phyloP scores from a whole-genome alignment of 2,797 vertebrate genomes.

The Coluber constrictor region DNA sequence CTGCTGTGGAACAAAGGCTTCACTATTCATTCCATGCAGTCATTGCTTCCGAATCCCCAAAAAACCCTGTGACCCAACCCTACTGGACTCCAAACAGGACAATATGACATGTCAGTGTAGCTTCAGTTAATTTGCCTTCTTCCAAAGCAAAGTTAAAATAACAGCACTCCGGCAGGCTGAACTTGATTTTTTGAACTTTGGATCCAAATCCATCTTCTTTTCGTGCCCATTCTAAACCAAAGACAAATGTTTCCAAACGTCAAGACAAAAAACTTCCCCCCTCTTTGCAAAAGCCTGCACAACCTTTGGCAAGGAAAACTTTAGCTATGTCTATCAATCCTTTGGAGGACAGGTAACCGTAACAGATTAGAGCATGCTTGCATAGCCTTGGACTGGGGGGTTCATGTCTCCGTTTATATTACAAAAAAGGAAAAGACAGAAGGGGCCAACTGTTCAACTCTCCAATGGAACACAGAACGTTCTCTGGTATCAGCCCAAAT shows the following conservation, averaged over 20 bases:
- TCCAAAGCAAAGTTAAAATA: neutral
- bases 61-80: neutral
- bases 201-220: neutral
- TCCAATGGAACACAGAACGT: neutral
- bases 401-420: neutral
- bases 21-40: neutral
- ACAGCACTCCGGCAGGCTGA: neutral
- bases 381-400: conserved; percentile 17
- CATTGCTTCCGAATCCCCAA: neutral
- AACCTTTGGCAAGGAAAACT: neutral
- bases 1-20: neutral
- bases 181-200: neutral
- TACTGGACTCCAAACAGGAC: neutral
- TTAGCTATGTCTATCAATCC: neutral
- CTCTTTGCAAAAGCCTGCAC: neutral
- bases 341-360: neutral
- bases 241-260: neutral
- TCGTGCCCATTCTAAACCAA: neutral
- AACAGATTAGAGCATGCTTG: neutral
- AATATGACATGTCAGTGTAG: neutral
- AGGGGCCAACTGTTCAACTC: accelerated
- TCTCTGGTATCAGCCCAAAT: conserved; percentile 24
- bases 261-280: too few relatives aligned
- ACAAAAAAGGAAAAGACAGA: neutral
- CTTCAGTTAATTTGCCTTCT: neutral